A percentile compares a stretch with the other conserved stretches of the same genome.
Conservation (phyloP, 2,888 invertebrate genomes). For the Eristalinus sepulchralis region DNA sequence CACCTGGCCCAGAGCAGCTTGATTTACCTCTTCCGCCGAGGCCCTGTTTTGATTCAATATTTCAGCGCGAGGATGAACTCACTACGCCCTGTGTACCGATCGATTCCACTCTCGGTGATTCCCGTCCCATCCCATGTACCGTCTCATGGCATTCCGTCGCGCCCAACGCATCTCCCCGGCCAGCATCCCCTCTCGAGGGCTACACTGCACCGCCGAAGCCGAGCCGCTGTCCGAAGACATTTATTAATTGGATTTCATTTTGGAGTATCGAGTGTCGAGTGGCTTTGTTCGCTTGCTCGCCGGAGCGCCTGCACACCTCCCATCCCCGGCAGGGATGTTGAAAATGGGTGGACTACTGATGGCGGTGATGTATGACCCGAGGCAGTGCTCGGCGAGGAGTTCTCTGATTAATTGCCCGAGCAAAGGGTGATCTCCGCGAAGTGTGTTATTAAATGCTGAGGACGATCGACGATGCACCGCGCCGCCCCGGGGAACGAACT, state of each 20-base stretch:
- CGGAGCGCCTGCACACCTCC: background rate
- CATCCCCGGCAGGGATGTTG: conserved; percentile 32
- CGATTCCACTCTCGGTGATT: conserved; percentile 53
- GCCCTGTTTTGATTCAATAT: conserved; percentile 68
- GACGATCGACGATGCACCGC: background rate
- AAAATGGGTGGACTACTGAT: conserved; percentile 69
- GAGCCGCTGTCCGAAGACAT: conserved; percentile 65
- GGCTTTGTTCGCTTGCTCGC: conserved; percentile 14
- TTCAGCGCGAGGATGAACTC: conserved; percentile 52
- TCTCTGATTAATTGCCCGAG: conserved; percentile 58
- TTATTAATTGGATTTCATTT: conserved; percentile 71
- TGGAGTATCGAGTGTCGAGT: conserved; percentile 64
- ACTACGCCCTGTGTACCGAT: conserved; percentile 62
- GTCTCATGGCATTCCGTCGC: background rate
- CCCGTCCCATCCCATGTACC: conserved; percentile 36
- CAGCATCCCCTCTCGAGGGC: conserved; percentile 31
- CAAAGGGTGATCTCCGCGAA: conserved; percentile 3
- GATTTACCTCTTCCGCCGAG: conserved; percentile 61
- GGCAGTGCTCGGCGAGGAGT: conserved; percentile 36
- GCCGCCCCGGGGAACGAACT: background rate
- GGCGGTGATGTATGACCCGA: conserved; percentile 64
- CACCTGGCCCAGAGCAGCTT: conserved; percentile 4
- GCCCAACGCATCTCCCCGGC: background rate
- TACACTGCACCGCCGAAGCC: no score
- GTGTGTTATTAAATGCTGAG: conserved; percentile 31